phyloP scores from a whole-genome alignment of 2,888 invertebrate genomes.

The Heliconius erato region DNA sequence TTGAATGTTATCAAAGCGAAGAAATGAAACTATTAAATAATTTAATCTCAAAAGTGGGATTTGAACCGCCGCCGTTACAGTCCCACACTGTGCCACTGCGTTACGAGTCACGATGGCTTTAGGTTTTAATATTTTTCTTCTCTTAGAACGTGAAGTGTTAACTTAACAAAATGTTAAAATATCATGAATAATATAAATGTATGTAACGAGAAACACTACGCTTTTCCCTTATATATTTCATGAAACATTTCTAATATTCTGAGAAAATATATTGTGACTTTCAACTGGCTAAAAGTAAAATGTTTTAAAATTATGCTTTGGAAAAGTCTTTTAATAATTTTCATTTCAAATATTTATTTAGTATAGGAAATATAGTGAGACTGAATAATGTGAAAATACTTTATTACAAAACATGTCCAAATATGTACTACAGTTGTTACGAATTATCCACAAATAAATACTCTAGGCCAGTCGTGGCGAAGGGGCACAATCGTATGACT shows the following conservation, averaged over 20 bases:
- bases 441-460: neutral
- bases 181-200: neutral
- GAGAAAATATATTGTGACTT: neutral
- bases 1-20: neutral
- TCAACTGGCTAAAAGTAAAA: neutral
- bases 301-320: neutral
- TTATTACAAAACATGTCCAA: neutral
- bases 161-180: neutral
- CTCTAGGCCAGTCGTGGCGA: neutral
- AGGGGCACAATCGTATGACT: no score
- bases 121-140: no score
- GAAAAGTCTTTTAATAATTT: slow-evolving; percentile 1
- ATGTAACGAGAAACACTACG: neutral
- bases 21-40: neutral
- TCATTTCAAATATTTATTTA: neutral
- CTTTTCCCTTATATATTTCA: neutral
- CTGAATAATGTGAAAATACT: neutral
- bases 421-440: no score
- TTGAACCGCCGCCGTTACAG: neutral
- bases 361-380: neutral
- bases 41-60: neutral
- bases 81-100: neutral
- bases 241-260: slow-evolving; percentile 10
- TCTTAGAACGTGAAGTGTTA: neutral
- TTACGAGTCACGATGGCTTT: no score